Conservation (phyloP, 2,888 invertebrate genomes). For the Nemotelus nigrinus region DNA sequence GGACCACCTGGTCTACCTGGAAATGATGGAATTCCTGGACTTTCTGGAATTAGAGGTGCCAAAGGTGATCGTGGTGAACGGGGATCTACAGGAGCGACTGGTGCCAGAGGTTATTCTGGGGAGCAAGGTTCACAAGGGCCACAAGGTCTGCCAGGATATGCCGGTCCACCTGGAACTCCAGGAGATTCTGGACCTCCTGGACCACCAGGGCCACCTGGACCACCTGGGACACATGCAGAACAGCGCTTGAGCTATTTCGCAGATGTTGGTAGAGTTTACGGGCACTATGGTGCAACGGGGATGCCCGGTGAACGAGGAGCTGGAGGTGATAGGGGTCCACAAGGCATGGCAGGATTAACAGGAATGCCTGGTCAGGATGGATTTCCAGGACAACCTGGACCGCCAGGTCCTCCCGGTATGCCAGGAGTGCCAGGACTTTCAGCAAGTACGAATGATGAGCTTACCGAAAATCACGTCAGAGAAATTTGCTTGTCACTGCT, state of each 20-base stretch:
- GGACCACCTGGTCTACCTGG: slow-evolving; percentile 82
- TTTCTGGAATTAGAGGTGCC: slow-evolving; percentile 67
- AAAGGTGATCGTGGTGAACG: slow-evolving; percentile 80
- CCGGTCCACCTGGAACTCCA: slow-evolving; percentile 69
- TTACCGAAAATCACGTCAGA: slow-evolving; percentile 73
- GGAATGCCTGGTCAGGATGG: slow-evolving; percentile 71
- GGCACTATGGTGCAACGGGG: slow-evolving; percentile 60
- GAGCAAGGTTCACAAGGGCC: slow-evolving; percentile 29
- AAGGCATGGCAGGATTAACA: slow-evolving; percentile 68
- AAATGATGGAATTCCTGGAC: slow-evolving; percentile 71
- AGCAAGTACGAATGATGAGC: background rate
- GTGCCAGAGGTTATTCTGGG: slow-evolving; percentile 70
- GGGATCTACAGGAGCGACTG: slow-evolving; percentile 76
- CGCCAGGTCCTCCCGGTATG: slow-evolving; percentile 72
- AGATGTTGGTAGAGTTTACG: slow-evolving; percentile 53
- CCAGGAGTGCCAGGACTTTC: slow-evolving; percentile 68
- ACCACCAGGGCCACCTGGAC: slow-evolving; percentile 53
- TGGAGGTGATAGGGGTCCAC: slow-evolving; percentile 68
- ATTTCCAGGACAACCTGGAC: slow-evolving; percentile 65
- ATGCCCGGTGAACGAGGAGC: slow-evolving; percentile 54
- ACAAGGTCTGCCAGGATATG: slow-evolving; percentile 68
- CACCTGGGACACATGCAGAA: slow-evolving; percentile 2
- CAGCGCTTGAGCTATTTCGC: background rate
- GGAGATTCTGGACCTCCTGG: slow-evolving; percentile 63
- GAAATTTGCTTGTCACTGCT: slow-evolving; percentile 84